Conservation (phyloP, 1,140 invertebrate species). For the Aradophagus sp. region DNA sequence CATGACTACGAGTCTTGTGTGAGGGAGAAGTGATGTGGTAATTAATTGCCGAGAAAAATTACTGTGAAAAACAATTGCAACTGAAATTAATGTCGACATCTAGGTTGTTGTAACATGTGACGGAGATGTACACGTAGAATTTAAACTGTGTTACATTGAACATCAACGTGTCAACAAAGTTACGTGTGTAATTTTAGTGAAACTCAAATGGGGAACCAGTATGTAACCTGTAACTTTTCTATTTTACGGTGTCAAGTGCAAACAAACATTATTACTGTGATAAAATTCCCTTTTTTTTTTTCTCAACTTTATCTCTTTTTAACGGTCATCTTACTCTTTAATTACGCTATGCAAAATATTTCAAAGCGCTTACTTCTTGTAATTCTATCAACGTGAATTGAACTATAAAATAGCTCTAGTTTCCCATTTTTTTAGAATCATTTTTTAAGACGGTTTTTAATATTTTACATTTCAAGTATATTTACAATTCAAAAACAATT, state of each 20-base stretch:
- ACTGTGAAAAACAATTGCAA: slow-evolving; percentile 42
- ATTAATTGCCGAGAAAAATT: slow-evolving; percentile 39
- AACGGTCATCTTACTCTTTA: slow-evolving; percentile 18
- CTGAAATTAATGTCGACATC: slow-evolving; percentile 30
- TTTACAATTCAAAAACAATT: no score
- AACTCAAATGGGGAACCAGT: slow-evolving; percentile 58
- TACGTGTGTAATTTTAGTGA: slow-evolving; percentile 43
- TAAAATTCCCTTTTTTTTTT: slow-evolving; percentile 55
- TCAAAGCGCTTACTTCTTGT: slow-evolving; percentile 47
- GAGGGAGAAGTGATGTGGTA: slow-evolving; percentile 34
- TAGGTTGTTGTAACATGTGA: no score
- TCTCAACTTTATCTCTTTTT: slow-evolving; percentile 19
- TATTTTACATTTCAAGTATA: no score
- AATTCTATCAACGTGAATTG: no score
- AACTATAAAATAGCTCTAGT: slow-evolving; percentile 35
- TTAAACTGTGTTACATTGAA: slow-evolving; percentile 45
- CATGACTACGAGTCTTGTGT: slow-evolving; percentile 49
- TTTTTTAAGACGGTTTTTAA: no score
- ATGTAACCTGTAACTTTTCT: slow-evolving; percentile 39
- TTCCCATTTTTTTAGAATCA: slow-evolving; percentile 58
- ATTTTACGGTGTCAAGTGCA: slow-evolving; percentile 56
- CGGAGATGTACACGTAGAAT: slow-evolving; percentile 27
- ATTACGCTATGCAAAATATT: slow-evolving; percentile 60
- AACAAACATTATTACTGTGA: slow-evolving; percentile 62
- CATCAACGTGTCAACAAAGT: slow-evolving; percentile 45